A percentile compares a stretch with the other conserved stretches of the same genome.
These are phyloP conservation scores for Merops nubicus DNA, from an alignment of 2,113 vertebrate genomes.

Conservation along the genomic window DNA sequence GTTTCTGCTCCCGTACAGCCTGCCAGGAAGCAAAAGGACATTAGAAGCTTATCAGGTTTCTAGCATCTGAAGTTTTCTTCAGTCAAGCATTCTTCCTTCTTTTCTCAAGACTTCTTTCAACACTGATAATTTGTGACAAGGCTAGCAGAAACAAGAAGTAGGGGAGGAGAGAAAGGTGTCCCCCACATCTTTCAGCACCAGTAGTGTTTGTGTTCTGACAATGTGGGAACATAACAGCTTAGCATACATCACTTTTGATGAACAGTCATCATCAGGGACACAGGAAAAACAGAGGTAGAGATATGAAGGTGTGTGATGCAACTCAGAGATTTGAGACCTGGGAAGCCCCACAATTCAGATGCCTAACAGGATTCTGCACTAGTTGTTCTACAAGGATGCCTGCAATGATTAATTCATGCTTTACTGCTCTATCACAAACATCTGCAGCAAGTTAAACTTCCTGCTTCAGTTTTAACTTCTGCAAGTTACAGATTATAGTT, in stretches of 20 bases:
- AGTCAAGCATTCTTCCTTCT: background rate
- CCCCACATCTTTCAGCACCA: background rate
- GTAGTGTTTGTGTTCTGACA: background rate
- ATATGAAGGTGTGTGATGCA: background rate
- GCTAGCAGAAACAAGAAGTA: background rate
- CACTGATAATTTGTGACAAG: background rate
- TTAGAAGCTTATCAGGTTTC: slow-evolving; percentile 6
- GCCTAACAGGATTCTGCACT: background rate
- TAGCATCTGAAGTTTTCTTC: background rate
- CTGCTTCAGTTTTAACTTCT: background rate
- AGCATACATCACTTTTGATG: background rate
- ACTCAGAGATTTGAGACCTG: background rate
- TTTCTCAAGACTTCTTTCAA: slow-evolving; percentile 6
- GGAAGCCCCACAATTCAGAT: background rate
- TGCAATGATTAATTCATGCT: background rate
- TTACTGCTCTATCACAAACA: background rate
- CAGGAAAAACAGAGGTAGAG: background rate
- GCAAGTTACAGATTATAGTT: background rate
- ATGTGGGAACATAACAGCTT: background rate
- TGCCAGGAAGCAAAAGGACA: background rate
- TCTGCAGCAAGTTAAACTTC: background rate
- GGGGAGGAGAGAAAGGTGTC: background rate
- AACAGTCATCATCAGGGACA: background rate
- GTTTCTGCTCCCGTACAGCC: background rate
- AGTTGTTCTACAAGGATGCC: background rate